Base-by-base conservation (phyloP, 1,140 invertebrate species). In the Cephus cinctus region DNA sequence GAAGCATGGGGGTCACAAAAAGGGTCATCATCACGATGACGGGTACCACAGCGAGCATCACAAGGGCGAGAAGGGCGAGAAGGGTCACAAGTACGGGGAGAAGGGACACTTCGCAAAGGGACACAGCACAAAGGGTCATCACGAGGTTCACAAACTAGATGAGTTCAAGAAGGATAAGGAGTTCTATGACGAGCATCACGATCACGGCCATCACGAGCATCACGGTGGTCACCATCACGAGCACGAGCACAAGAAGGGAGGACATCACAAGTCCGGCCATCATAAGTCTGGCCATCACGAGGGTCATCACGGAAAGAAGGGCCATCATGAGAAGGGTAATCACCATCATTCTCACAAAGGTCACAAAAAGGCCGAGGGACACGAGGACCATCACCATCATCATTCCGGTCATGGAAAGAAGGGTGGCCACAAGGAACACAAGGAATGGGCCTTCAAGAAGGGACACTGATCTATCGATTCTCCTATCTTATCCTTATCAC, bases 141-240 rank as follows among this genome's bases (percentile, higher is more conserved):
- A 87, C 60, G 83, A 86, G 52, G 78, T 86, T 2, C 83, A 86
- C 61, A 86, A 87, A 55, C 65, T 85, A 44, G 85, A 88, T 67
- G 85, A 87, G 59, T 86, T 78, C 66, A 85, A 86, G 59, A 88
- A 87, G 58, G 80, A 86, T 46, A 85, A 86, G 47, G 81, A 86
- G 15, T 88, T 86, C 65, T 86, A 88, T 67, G 86, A 89, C 64
- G 89, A 89, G 59, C 86, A 87, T 57, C 86, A 89, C 67, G 89
- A 89, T 57, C 86, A 89, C 45, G 88, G 87, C 43, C 88, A 87
- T 64, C 82, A 88, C 64, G 89, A 90, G 56, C 83, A 89, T 50
- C 86, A 89, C 65, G 85, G 83, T 4, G 88, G 87, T 0, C 83
- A 88, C 54, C 86, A 89, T 65, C 82, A 83, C 58, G 86, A 88